These are phyloP conservation scores for Acipenser transmontanus DNA, from an alignment of 2,797 vertebrate species.

Conservation along the genomic window DNA sequence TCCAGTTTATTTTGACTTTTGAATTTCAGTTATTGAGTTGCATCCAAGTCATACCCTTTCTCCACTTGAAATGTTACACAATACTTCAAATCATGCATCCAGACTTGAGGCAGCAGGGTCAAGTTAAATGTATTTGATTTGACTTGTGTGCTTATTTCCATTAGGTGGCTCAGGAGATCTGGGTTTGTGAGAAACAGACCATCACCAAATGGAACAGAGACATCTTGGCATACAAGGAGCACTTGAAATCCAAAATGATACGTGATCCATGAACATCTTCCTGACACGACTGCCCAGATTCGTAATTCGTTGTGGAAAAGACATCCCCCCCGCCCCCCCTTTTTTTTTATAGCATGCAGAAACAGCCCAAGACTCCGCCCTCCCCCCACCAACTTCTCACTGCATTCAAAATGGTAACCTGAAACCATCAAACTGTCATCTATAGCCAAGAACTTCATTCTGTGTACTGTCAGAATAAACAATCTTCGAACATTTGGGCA, in stretches of 20 bases:
- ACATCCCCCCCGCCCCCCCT: constrained; percentile 24
- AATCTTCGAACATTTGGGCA: neutral
- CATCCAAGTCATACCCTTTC: too few species aligned
- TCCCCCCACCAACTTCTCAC: constrained; percentile 26
- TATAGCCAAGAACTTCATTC: constrained; percentile 39
- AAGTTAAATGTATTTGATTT: neutral
- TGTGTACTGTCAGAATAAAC: constrained; percentile 46
- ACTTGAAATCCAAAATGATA: constrained; percentile 86
- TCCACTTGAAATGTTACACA: too few species aligned
- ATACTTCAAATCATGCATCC: too few species aligned
- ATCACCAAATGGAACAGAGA: constrained; percentile 91
- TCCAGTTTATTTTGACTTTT: too few species aligned
- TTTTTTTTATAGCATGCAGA: constrained; percentile 47
- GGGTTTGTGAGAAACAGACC: constrained; percentile 95
- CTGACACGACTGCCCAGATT: constrained; percentile 17
- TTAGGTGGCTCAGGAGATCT: constrained; percentile 96
- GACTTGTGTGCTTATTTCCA: constrained; percentile 8
- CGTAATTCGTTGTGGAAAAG: neutral
- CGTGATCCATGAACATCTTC: constrained; percentile 66
- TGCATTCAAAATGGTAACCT: constrained; percentile 46
- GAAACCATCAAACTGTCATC: constrained; percentile 33
- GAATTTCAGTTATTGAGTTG: too few species aligned
- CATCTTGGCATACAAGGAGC: constrained; percentile 94
- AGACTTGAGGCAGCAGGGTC: neutral
- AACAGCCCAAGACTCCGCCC: constrained; percentile 26